phyloP scores from a whole-genome alignment of 1,140 invertebrate species.

The Pachyrhynchus sulphureomaculatus region DNA sequence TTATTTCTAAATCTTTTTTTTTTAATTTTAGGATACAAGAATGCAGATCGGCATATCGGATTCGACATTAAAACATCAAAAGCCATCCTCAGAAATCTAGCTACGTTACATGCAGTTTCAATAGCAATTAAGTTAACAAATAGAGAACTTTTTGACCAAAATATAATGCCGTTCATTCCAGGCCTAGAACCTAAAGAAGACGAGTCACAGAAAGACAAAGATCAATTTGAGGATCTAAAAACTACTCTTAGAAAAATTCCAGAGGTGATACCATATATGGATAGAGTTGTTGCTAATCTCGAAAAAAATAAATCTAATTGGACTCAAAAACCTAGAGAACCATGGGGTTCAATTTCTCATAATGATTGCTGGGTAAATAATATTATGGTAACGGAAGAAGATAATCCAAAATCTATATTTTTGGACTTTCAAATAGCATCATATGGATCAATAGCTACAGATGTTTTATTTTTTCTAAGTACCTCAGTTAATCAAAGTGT shows the following conservation, averaged over 20 bases:
- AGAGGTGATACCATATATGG: background rate
- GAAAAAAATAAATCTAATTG: background rate
- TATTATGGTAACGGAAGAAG: slow-evolving; percentile 52
- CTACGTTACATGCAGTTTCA: slow-evolving; percentile 49
- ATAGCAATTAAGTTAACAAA: slow-evolving; percentile 48
- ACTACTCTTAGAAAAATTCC: background rate
- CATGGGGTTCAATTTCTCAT: slow-evolving; percentile 56
- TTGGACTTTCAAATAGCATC: background rate
- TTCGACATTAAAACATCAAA: slow-evolving; percentile 46
- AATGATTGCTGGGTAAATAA: slow-evolving; percentile 64
- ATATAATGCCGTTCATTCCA: slow-evolving; percentile 41
- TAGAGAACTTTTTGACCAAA: slow-evolving; percentile 51
- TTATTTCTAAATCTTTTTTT: too few species aligned
- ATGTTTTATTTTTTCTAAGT: slow-evolving; percentile 57
- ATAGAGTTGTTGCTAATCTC: background rate
- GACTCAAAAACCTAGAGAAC: slow-evolving; percentile 29
- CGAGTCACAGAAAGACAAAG: background rate
- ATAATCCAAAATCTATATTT: background rate
- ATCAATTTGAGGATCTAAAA: background rate
- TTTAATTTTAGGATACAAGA: slow-evolving; percentile 38
- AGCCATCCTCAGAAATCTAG: slow-evolving; percentile 43
- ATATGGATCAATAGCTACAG: slow-evolving; percentile 31
- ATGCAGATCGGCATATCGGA: slow-evolving; percentile 41
- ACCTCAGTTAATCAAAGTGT: slow-evolving; percentile 51
- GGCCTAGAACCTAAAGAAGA: background rate